A percentile compares a stretch with the other conserved stretches of the same genome.
These are phyloP conservation scores for Aegithalos caudatus DNA, from an alignment of 2,113 vertebrate species.

Conservation along the genomic window DNA sequence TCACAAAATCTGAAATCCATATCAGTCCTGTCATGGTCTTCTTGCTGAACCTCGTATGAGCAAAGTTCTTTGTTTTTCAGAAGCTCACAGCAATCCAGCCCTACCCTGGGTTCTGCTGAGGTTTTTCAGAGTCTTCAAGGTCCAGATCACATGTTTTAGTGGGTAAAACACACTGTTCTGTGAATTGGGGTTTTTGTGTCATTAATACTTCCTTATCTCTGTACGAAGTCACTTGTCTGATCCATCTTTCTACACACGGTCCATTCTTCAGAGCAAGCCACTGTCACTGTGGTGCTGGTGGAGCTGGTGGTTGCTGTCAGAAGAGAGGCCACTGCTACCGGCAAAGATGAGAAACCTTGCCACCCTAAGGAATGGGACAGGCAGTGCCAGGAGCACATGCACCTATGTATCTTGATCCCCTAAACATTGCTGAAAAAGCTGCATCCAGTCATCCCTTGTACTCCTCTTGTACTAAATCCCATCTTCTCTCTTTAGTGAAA, in stretches of 20 bases:
- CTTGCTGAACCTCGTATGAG: neutral
- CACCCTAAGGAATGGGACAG: neutral
- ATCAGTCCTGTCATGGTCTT: neutral
- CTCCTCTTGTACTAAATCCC: neutral
- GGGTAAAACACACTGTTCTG: neutral
- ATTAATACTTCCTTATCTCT: neutral
- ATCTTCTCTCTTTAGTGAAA: neutral
- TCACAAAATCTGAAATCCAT: neutral
- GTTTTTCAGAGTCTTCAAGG: neutral
- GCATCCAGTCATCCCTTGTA: neutral
- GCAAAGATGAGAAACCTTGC: neutral
- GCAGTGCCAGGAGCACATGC: neutral
- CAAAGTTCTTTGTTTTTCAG: neutral
- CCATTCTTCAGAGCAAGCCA: neutral
- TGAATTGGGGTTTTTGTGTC: neutral
- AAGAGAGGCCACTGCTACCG: neutral
- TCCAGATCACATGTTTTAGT: neutral
- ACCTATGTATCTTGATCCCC: neutral
- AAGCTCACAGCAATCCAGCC: neutral
- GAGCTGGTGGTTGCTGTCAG: neutral
- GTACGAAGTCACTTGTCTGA: neutral
- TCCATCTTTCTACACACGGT: rapidly evolving
- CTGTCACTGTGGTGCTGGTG: neutral
- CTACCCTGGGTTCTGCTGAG: neutral
- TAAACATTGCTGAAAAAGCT: neutral